Evolutionary conservation across 2,113 vertebrate genomes (phyloP).

Genomic region (Oxygymnocypris stewartii): DNA sequence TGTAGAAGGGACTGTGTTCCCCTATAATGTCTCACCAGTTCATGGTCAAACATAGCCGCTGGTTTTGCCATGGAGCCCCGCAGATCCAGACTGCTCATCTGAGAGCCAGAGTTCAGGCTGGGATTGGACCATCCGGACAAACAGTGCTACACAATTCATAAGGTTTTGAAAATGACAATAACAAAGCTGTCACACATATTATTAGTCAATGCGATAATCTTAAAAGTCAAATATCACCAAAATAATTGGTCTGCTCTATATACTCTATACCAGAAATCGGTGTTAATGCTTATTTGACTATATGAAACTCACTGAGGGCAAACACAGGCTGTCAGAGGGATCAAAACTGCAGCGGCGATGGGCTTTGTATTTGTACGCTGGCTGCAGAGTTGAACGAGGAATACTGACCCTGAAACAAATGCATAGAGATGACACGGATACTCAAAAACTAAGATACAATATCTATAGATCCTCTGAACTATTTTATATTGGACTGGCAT

Average conservation of each 20-base stretch:
- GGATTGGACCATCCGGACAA: conserved; percentile 83
- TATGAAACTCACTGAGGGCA: conserved; percentile 82
- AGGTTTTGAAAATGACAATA: not conserved
- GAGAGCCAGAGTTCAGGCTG: conserved; percentile 53
- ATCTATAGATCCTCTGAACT: not conserved
- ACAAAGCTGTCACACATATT: not conserved
- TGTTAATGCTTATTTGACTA: not conserved
- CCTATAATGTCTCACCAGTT: conserved; percentile 64
- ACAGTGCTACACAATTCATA: conserved; percentile 80
- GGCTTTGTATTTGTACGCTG: conserved; percentile 78
- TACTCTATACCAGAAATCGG: not conserved
- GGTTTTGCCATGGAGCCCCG: conserved; percentile 67
- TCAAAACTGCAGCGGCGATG: conserved; percentile 87
- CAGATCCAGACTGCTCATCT: conserved; percentile 80
- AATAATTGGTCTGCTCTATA: not conserved
- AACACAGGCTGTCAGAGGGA: conserved; percentile 74
- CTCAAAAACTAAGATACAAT: not conserved
- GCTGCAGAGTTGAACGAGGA: conserved; percentile 76
- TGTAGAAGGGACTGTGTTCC: not conserved
- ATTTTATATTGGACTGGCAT: not conserved
- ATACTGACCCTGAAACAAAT: conserved; percentile 80
- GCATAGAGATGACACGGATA: not conserved
- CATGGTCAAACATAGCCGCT: not conserved
- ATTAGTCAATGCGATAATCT: not conserved
- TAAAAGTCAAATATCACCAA: not conserved